Percentiles rank a stretch among this genome's conserved stretches.
Conservation (phyloP, 2,113 vertebrate genomes). For the Athene cunicularia region DNA sequence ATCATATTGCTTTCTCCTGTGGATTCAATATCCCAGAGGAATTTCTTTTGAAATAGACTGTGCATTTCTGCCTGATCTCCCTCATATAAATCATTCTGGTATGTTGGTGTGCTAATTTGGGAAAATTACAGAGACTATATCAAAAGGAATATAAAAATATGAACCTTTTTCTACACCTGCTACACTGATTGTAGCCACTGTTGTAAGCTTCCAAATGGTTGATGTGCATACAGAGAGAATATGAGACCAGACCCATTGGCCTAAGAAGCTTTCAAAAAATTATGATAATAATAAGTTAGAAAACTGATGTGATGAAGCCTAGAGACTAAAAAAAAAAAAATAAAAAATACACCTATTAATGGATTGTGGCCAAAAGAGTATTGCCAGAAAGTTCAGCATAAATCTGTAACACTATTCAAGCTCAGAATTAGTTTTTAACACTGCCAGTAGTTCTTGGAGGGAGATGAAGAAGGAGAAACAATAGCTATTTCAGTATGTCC, state of each 20-base stretch:
- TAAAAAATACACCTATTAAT: background rate
- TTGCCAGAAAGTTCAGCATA: background rate
- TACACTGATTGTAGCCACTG: background rate
- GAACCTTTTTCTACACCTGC: background rate
- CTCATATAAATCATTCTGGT: background rate
- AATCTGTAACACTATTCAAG: background rate
- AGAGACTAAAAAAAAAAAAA: background rate
- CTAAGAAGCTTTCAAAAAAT: background rate
- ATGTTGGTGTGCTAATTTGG: background rate
- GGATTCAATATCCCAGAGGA: background rate
- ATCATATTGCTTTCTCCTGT: background rate
- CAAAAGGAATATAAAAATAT: background rate
- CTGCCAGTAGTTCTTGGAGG: background rate
- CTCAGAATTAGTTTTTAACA: background rate
- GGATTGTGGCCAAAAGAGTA: background rate
- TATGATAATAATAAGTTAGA: background rate
- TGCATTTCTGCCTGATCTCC: background rate
- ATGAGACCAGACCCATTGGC: background rate
- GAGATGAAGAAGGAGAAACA: background rate
- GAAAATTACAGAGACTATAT: background rate
- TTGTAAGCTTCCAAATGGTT: background rate
- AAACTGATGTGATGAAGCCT: background rate
- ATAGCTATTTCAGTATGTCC: background rate
- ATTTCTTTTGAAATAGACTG: background rate
- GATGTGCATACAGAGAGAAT: background rate